Percentiles rank a stretch among this genome's conserved stretches.
Conservation (phyloP, 2,797 vertebrate species). For the Pangasius macronema region DNA sequence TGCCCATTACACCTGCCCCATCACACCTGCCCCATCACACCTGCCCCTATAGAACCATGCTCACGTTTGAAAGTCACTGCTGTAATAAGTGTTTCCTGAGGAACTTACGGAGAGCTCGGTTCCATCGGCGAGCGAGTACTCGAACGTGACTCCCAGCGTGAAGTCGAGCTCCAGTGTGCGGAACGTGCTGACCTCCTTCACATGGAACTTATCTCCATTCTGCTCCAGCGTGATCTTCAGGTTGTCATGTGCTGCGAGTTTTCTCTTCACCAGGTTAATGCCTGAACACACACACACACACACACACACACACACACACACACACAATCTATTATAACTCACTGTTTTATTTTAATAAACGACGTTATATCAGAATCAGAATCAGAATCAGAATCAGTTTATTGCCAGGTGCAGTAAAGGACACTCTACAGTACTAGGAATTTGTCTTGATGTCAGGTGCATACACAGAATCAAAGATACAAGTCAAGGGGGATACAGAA, state of each 20-base stretch:
- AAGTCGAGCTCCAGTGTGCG: conserved; percentile 85
- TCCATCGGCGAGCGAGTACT: conserved; percentile 88
- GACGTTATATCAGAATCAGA: too few relatives aligned
- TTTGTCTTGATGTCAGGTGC: too few relatives aligned
- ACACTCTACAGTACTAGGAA: too few relatives aligned
- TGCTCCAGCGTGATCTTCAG: conserved; percentile 87
- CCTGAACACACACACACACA: conserved; percentile 69
- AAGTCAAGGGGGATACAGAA: too few relatives aligned
- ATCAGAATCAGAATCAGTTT: too few relatives aligned
- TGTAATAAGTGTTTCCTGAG: not conserved
- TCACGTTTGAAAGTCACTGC: too few relatives aligned
- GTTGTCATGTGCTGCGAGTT: conserved; percentile 88
- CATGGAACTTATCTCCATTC: conserved; percentile 80
- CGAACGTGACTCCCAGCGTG: conserved; percentile 83
- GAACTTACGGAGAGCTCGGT: conserved; percentile 81
- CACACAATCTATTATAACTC: not conserved
- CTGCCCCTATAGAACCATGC: not conserved
- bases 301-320: not conserved
- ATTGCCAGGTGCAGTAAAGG: too few relatives aligned
- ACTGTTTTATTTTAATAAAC: not conserved
- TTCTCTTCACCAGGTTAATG: conserved; percentile 88
- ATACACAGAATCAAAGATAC: too few relatives aligned
- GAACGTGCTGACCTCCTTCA: conserved; percentile 89
- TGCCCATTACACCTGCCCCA: not conserved
- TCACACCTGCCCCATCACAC: not conserved